These are phyloP conservation scores for Athrips mouffetella DNA, from an alignment of 2,888 invertebrate species.

Conservation along the genomic window DNA sequence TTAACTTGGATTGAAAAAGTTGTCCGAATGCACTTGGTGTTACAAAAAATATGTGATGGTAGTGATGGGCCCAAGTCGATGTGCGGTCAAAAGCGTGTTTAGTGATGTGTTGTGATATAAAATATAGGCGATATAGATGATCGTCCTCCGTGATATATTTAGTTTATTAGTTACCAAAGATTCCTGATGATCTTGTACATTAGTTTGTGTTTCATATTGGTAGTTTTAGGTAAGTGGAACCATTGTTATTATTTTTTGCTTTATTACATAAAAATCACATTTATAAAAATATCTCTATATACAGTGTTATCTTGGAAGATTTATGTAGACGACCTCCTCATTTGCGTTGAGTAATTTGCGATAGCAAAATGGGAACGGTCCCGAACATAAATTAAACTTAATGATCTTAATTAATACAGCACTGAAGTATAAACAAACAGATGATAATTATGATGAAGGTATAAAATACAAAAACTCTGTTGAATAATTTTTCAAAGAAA, in stretches of 20 bases:
- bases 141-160: conserved; percentile 71
- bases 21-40: conserved; percentile 65
- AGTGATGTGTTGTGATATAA: conserved; percentile 77
- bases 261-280: neutral
- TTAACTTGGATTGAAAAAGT: conserved; percentile 61
- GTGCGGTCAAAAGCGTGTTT: conserved; percentile 67
- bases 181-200: conserved; percentile 78
- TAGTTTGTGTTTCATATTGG: conserved; percentile 78
- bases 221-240: conserved; percentile 75
- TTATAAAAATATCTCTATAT: neutral
- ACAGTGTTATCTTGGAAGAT: conserved; percentile 48
- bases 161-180: conserved; percentile 78
- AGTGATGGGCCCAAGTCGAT: conserved; percentile 75
- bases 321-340: conserved; percentile 40
- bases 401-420: neutral
- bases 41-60: conserved; percentile 71
- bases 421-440: neutral
- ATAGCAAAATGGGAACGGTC: conserved; percentile 10
- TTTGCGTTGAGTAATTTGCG: conserved; percentile 44
- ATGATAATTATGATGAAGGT: neutral
- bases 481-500: neutral
- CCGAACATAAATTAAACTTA: neutral
- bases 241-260: neutral
- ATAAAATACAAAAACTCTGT: neutral
- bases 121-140: conserved; percentile 73